phyloP scores from a whole-genome alignment of 2,888 invertebrate genomes.

The Lordiphosa fenestrarum region DNA sequence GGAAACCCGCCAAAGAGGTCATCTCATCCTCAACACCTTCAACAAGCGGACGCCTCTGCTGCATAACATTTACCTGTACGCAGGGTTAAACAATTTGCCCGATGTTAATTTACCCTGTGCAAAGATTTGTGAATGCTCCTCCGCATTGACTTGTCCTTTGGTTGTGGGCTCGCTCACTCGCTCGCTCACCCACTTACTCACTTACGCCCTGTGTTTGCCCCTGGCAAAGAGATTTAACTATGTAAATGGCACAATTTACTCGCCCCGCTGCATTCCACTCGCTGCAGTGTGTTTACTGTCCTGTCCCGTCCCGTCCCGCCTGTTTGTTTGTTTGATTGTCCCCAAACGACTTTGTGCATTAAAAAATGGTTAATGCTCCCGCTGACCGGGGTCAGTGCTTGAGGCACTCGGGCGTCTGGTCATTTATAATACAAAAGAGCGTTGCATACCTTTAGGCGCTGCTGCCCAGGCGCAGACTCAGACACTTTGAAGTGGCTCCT shows the following conservation, averaged over 20 bases:
- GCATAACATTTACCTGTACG: too few relatives aligned
- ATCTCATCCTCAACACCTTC: too few relatives aligned
- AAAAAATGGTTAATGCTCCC: slow-evolving; percentile 42
- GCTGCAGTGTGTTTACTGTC: slow-evolving; percentile 38
- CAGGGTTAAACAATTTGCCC: too few relatives aligned
- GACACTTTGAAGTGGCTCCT: slow-evolving; percentile 32
- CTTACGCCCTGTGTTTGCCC: slow-evolving; percentile 29
- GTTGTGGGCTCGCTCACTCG: slow-evolving; percentile 21
- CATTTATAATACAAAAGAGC: slow-evolving; percentile 25
- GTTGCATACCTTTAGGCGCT: slow-evolving; percentile 37
- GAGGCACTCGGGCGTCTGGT: slow-evolving; percentile 4
- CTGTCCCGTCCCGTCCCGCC: slow-evolving; percentile 28
- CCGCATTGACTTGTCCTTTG: slow-evolving; percentile 18
- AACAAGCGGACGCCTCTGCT: too few relatives aligned
- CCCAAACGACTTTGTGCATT: slow-evolving; percentile 30
- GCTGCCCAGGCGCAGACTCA: slow-evolving; percentile 11
- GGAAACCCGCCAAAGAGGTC: too few relatives aligned
- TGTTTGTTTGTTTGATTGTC: slow-evolving; percentile 12
- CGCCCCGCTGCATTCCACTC: slow-evolving; percentile 25
- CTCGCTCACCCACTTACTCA: slow-evolving; percentile 14
- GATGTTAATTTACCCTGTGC: slow-evolving; percentile 27
- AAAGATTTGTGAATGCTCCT: slow-evolving; percentile 24
- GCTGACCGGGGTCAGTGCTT: slow-evolving; percentile 9
- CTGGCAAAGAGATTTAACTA: slow-evolving; percentile 10
- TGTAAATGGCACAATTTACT: slow-evolving; percentile 36